Evolutionary conservation across 2,113 vertebrate species (phyloP).

Genomic region (Cairina moschata): DNA sequence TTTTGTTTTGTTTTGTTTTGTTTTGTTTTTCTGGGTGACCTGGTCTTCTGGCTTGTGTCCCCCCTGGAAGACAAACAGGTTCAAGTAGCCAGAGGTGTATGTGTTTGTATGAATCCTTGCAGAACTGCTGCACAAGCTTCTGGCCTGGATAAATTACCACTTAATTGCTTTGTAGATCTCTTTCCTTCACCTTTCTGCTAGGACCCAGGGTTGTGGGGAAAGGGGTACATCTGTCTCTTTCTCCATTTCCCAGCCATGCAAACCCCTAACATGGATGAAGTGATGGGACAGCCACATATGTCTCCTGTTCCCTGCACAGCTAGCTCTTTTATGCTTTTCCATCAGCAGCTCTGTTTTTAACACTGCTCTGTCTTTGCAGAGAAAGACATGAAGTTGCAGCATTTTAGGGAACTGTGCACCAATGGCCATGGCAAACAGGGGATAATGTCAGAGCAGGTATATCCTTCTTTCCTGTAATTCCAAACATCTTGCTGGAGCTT

Average conservation of each 20-base stretch:
- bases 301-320: not conserved
- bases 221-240: not conserved
- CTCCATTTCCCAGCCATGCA: not conserved
- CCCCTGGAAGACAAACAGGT: conserved; percentile 24
- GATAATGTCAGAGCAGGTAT: not conserved
- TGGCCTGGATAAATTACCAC: not conserved
- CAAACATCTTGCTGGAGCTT: not conserved
- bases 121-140: not conserved
- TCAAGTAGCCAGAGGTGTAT: conserved; percentile 52
- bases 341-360: not conserved
- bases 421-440: not conserved
- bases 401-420: not conserved
- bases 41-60: conserved; percentile 24
- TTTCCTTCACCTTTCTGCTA: not conserved
- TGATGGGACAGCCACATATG: not conserved
- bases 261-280: not conserved
- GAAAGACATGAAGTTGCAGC: not conserved
- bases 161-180: not conserved
- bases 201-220: not conserved
- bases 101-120: conserved; percentile 12
- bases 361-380: not conserved
- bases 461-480: not conserved
- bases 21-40: not conserved
- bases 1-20: not conserved
- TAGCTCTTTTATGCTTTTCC: not conserved